Conservation (phyloP, 1,140 invertebrate species). For the Tetragnatha versicolor region DNA sequence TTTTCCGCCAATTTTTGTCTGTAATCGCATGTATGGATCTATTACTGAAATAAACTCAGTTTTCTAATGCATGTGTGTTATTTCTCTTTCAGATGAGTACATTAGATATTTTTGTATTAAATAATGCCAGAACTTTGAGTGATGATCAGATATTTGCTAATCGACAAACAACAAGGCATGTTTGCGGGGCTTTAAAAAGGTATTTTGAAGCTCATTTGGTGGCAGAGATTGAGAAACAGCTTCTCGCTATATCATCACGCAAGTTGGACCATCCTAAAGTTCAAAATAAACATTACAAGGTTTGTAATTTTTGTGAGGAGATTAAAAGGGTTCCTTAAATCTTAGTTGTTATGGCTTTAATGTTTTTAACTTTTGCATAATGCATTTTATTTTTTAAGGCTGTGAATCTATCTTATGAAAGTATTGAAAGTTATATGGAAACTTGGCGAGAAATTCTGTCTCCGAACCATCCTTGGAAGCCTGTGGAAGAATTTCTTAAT, state of each 20-base stretch:
- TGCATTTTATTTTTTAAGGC: constrained; percentile 12
- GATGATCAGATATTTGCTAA: constrained; percentile 91
- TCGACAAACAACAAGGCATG: constrained; percentile 92
- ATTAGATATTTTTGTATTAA: constrained; percentile 73
- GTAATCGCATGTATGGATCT: too few relatives aligned
- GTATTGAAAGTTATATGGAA: constrained; percentile 9
- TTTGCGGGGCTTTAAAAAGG: constrained; percentile 86
- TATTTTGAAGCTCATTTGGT: constrained; percentile 93
- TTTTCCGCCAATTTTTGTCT: too few relatives aligned
- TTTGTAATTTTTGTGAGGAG: constrained; percentile 69
- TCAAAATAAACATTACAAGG: constrained; percentile 8
- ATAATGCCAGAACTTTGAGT: constrained; percentile 67
- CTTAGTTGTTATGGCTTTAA: background rate
- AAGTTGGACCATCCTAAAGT: background rate
- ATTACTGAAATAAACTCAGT: too few relatives aligned
- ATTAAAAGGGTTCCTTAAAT: background rate
- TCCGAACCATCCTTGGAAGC: constrained; percentile 78
- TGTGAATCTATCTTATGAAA: constrained; percentile 14
- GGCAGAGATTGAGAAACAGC: constrained; percentile 70
- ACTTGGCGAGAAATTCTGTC: constrained; percentile 69
- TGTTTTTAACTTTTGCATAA: background rate
- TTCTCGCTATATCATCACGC: background rate
- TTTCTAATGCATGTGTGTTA: constrained; percentile 2
- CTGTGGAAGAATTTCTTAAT: constrained; percentile 84
- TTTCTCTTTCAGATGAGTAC: constrained; percentile 76